Conservation (phyloP, 2,888 invertebrate genomes). For the Lathronympha strigana region DNA sequence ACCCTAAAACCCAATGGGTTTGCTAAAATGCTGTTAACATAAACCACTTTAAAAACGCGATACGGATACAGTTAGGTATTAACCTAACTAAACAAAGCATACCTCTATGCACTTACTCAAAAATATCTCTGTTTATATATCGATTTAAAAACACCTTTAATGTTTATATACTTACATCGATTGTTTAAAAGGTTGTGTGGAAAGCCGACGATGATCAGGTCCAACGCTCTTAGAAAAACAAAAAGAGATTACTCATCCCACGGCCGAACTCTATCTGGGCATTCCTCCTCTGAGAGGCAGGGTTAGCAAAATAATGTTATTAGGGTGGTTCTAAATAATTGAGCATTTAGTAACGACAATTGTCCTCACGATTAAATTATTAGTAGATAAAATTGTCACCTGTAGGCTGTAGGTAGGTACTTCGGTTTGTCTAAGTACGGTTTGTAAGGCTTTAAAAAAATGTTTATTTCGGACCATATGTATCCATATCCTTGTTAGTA, state of each 20-base stretch:
- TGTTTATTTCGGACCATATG: no score
- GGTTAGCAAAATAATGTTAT: slow-evolving; percentile 58
- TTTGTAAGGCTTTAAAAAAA: no score
- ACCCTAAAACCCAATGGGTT: neutral
- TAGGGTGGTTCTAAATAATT: neutral
- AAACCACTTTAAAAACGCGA: neutral
- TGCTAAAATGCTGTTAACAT: neutral
- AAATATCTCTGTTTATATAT: slow-evolving; percentile 51
- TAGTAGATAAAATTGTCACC: no score
- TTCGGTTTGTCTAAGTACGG: no score
- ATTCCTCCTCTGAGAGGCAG: slow-evolving; percentile 71
- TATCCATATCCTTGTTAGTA: no score
- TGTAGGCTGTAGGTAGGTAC: no score
- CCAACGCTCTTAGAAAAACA: slow-evolving; percentile 78
- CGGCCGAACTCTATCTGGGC: slow-evolving; percentile 80
- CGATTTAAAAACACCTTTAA: no score
- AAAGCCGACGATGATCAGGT: slow-evolving; percentile 73
- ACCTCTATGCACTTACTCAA: slow-evolving; percentile 39
- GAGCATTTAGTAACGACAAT: no score
- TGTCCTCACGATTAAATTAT: no score
- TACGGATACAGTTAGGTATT: neutral
- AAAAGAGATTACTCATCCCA: slow-evolving; percentile 82
- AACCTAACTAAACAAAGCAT: slow-evolving; percentile 17
- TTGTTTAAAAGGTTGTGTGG: slow-evolving; percentile 57
- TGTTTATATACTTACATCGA: no score